Percentiles rank a stretch among this genome's conserved stretches.
phyloP scores from a whole-genome alignment of 2,797 vertebrate species.

The Uromys caudimaculatus region DNA sequence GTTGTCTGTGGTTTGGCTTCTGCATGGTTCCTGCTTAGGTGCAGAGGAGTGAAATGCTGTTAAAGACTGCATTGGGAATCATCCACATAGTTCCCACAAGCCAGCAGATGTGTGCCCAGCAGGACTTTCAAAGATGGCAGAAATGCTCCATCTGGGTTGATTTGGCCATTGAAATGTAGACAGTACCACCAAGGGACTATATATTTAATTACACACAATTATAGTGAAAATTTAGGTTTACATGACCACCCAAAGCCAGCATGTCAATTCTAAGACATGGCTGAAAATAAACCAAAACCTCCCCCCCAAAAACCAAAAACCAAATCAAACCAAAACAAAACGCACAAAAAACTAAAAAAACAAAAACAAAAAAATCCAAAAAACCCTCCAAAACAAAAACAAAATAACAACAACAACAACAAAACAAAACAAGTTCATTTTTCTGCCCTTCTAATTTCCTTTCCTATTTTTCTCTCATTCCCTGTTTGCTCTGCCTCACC shows the following conservation, averaged over 20 bases:
- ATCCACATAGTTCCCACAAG: accelerated
- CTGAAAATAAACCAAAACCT: background rate
- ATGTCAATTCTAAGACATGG: background rate
- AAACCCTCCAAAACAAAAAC: too few relatives aligned
- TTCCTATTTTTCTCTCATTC: too few relatives aligned
- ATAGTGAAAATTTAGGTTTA: background rate
- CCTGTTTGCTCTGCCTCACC: background rate
- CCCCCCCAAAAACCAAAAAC: too few relatives aligned
- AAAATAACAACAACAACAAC: too few relatives aligned
- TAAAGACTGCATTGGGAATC: background rate
- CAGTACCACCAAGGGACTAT: background rate
- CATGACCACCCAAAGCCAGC: background rate
- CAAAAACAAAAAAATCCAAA: background rate
- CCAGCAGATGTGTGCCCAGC: accelerated
- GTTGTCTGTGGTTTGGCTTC: background rate
- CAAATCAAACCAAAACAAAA: background rate
- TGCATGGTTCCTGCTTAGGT: accelerated
- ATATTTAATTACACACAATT: background rate
- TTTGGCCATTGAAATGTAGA: background rate
- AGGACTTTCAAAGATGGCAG: background rate
- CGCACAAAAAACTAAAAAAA: background rate
- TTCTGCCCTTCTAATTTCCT: background rate
- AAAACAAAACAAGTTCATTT: background rate
- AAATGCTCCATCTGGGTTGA: too few relatives aligned
- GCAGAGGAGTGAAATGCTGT: background rate